Base-by-base conservation (phyloP, 2,888 invertebrate genomes). In the Gonocerus acuteangulatus region DNA sequence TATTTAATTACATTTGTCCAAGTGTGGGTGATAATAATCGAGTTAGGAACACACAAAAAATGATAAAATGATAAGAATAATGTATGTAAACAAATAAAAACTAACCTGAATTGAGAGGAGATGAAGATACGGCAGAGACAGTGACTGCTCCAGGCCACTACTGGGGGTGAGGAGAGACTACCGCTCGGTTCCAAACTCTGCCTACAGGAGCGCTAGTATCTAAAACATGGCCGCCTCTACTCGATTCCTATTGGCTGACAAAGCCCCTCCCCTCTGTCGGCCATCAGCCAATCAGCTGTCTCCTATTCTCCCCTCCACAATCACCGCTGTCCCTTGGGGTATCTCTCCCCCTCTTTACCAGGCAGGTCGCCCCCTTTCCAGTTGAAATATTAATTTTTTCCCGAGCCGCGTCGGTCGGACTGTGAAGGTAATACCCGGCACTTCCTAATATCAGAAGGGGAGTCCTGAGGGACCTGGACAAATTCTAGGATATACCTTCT, bases 301-400 rank as follows among this genome's bases (percentile, higher is more conserved):
- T 4, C 18, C 13, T 11, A 16, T 9, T 32, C 51, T 34, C 21
- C n/a, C 15, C 36, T 13, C 32, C 27, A 3, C 27, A n/a, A n/a
- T 18, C 48, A n/a, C 48, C 15, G 9, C 4, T 27, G 27, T 27
- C 27, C 27, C 27, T 27, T 9, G 27, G 27, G 27, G 27, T 27
- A 9, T 6, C 27, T 27, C 32, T 2, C 1, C 36, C 1, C 36
- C 34, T 19, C 32, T 34, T 19, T 34, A 19, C 32, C 48, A 23
- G 48, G 23, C 19, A 23, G 22, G 23, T 19, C 23, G 48, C n/a
- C n/a, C n/a, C 27, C 27, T 9, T 27, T 27, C 27, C 27, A 51
- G 34, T 19, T 51, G 51, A 51, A 51, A 51, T 51, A 51, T 51
- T 51, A 51, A 51, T 51, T 51, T 51, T 51, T 51, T 51, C 15